Percentiles rank a stretch among this genome's conserved stretches.
phyloP scores from a whole-genome alignment of 2,888 invertebrate genomes.

The Seira musarum region DNA sequence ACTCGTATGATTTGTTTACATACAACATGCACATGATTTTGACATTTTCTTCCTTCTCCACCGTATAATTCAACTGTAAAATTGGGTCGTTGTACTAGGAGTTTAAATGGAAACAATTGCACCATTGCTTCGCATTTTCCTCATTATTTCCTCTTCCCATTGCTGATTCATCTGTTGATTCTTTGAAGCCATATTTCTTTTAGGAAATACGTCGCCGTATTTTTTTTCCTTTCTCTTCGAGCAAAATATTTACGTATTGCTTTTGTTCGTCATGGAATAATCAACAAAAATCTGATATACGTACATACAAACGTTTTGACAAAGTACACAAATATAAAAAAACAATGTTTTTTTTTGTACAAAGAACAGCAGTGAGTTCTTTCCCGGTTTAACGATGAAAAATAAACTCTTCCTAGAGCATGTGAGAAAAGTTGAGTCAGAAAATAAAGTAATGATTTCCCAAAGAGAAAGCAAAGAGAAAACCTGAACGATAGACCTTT shows the following conservation, averaged over 20 bases:
- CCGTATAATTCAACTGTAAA: too few species aligned
- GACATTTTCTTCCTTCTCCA: too few species aligned
- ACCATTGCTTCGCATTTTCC: background rate
- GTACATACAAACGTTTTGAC: background rate
- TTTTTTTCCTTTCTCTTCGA: constrained; percentile 1
- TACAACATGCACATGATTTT: background rate
- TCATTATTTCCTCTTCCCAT: background rate
- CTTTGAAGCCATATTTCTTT: background rate
- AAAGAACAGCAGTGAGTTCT: background rate
- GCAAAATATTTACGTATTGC: background rate
- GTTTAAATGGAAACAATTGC: background rate
- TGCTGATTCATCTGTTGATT: constrained; percentile 21
- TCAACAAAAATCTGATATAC: background rate
- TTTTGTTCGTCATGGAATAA: background rate
- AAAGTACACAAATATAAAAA: background rate
- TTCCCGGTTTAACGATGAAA: background rate
- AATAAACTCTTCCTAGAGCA: background rate
- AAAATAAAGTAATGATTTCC: too few species aligned
- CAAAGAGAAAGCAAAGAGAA: constrained; percentile 5
- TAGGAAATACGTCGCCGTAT: background rate
- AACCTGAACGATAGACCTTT: constrained; percentile 2
- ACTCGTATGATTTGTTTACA: background rate
- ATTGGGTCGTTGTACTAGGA: too few species aligned
- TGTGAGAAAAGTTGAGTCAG: background rate
- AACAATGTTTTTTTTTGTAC: background rate